A percentile compares a stretch with the other conserved stretches of the same genome.
These are phyloP conservation scores for Graptemys geographica DNA, from an alignment of 2,797 vertebrate genomes.

Conservation along the genomic window DNA sequence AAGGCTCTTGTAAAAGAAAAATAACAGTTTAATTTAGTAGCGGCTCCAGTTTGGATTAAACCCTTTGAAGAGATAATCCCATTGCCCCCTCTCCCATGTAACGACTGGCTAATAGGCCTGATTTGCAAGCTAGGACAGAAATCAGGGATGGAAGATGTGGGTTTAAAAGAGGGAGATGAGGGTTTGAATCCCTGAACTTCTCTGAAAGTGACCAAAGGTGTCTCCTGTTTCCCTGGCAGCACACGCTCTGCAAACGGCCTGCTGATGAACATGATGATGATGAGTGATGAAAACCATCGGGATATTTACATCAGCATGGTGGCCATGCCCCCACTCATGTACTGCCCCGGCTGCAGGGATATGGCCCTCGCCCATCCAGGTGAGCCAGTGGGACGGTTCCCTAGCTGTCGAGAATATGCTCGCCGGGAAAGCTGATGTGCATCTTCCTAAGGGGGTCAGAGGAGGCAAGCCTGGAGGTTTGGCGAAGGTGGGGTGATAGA, in stretches of 20 bases:
- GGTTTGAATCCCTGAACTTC: background rate
- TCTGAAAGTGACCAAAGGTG: background rate
- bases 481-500: background rate
- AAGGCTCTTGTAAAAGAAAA: background rate
- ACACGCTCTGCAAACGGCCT: conserved; percentile 91
- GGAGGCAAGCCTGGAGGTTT: background rate
- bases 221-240: conserved; percentile 67
- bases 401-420: background rate
- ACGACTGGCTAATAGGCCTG: background rate
- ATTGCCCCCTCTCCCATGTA: background rate
- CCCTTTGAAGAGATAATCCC: background rate
- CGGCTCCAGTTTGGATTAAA: background rate
- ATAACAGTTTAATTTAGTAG: background rate
- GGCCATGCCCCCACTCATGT: conserved; percentile 86
- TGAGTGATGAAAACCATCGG: conserved; percentile 95
- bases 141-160: background rate
- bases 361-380: conserved; percentile 83
- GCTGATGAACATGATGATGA: conserved; percentile 94
- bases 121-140: background rate
- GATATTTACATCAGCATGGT: conserved; percentile 95
- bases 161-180: background rate
- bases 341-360: conserved; percentile 86
- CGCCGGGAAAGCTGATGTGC: background rate
- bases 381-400: conserved; percentile 46
- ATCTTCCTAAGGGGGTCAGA: background rate